Percentiles rank a stretch among this genome's conserved stretches.
Evolutionary conservation across 2,888 invertebrate species (phyloP).

Genomic region (Brachyptera risi): DNA sequence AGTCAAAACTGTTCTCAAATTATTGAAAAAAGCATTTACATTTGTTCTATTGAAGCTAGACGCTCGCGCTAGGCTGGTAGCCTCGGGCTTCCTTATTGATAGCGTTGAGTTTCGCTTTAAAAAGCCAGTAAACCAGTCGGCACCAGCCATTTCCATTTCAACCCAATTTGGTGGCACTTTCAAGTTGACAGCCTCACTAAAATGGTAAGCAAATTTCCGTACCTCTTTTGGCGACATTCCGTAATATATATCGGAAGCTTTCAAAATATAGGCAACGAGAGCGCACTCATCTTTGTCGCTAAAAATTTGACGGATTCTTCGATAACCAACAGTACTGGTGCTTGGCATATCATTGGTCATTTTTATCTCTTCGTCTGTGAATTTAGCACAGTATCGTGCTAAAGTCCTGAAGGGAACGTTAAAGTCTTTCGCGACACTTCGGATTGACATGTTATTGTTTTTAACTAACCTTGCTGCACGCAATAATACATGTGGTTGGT

Average conservation of each 20-base stretch:
- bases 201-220: conserved; percentile 33
- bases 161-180: conserved; percentile 23
- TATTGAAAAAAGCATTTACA: conserved; percentile 30
- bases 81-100: conserved; percentile 32
- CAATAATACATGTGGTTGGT: no score
- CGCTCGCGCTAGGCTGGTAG: conserved; percentile 33
- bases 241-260: conserved; percentile 24
- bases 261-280: conserved; percentile 31
- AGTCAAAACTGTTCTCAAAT: conserved; percentile 34
- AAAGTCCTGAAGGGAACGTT: not conserved
- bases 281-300: conserved; percentile 32
- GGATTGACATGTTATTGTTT: no score
- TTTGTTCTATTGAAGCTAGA: conserved; percentile 31
- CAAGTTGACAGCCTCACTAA: conserved; percentile 31
- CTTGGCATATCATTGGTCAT: not conserved
- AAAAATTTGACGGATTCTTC: conserved; percentile 22
- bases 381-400: not conserved
- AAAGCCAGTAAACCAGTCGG: conserved; percentile 33
- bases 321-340: not conserved
- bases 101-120: conserved; percentile 32
- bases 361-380: not conserved
- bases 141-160: conserved; percentile 24
- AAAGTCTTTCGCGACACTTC: not conserved
- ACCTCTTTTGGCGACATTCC: conserved; percentile 28
- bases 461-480: no score